Base-by-base conservation (phyloP, 2,888 invertebrate species). In the Therioaphis trifolii region DNA sequence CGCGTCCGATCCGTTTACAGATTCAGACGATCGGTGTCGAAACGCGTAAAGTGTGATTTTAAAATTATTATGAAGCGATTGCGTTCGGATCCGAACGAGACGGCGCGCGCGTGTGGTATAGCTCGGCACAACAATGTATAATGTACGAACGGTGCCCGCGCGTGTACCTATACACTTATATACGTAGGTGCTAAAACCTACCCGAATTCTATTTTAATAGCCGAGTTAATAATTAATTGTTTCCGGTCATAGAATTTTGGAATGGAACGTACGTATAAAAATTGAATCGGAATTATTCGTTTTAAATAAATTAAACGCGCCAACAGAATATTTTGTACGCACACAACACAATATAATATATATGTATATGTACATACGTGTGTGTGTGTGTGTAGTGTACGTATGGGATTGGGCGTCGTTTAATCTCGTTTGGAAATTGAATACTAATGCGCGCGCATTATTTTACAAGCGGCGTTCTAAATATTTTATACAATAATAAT, bases 151-250 rank as follows among this genome's bases (percentile, higher is more conserved):
- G n/a, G n/a, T n/a, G n/a, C n/a, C 21, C 58, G 27, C 4, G 61
- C 9, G 55, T 9, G n/a, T 18, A 49, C 18, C 2, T 5, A 21
- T n/a, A 9, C n/a, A n/a, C n/a, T n/a, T 9, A 40, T 21, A 15
- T 21, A 74, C 74, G 74, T 74, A 55, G 74, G 74, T 55, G 46
- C 52, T 24, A 15, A 75, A 75, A 61, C 75, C 75, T 75, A 75
- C 75, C 58, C 75, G 24, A 74, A 74, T 75, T 61, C 55, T 55
- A 18, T 24, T 27, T 75, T 75, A 61, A 75, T 61, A 40, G 75
- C 18, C 75, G 43, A 75, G 18, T 43, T 27, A 18, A 43, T 75
- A 75, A 75, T 75, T 75, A 75, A 75, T 75, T 43, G 75, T 75
- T 75, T 75, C 75, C 75, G 75, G 75, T 43, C 61, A 43, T 24